Percentiles rank a stretch among this genome's conserved stretches.
These are phyloP conservation scores for Psilopogon haemacephalus DNA, from an alignment of 2,113 vertebrate species.

Conservation along the genomic window DNA sequence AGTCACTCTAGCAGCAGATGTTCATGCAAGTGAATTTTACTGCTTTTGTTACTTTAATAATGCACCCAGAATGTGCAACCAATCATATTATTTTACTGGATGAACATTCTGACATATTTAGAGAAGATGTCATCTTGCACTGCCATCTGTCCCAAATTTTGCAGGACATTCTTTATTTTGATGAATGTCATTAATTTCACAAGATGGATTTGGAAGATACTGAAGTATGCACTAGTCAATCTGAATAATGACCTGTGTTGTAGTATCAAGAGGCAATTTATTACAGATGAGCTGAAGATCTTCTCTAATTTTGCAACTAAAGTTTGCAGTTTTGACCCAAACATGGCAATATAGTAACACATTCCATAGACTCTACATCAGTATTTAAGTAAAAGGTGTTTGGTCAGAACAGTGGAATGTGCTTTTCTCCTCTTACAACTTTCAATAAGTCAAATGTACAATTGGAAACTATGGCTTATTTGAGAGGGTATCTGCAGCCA, in stretches of 20 bases:
- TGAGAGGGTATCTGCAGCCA: not conserved
- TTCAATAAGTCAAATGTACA: not conserved
- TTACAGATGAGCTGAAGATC: not conserved
- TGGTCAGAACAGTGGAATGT: not conserved
- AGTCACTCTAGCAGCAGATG: constrained; percentile 49
- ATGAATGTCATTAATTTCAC: constrained; percentile 35
- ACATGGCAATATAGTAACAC: not conserved
- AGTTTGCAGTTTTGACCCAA: not conserved
- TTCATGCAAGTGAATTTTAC: constrained; percentile 51
- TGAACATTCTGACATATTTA: constrained; percentile 65
- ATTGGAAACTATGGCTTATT: not conserved
- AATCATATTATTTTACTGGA: constrained; percentile 31
- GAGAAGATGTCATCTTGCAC: constrained; percentile 65
- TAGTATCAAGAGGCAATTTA: not conserved
- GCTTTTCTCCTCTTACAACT: not conserved
- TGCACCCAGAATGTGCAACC: constrained; percentile 10
- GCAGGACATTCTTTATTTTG: constrained; percentile 68
- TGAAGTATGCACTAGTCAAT: constrained; percentile 9
- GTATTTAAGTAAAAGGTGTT: not conserved
- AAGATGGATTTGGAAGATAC: constrained; percentile 32
- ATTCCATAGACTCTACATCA: not conserved
- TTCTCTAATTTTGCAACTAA: not conserved
- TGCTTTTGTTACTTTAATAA: constrained; percentile 70
- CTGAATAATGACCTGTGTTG: constrained; percentile 30
- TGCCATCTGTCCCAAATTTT: constrained; percentile 70